Percentiles rank a stretch among this genome's conserved stretches.
phyloP scores from a whole-genome alignment of 2,113 vertebrate species.

The Lipophrys pholis region DNA sequence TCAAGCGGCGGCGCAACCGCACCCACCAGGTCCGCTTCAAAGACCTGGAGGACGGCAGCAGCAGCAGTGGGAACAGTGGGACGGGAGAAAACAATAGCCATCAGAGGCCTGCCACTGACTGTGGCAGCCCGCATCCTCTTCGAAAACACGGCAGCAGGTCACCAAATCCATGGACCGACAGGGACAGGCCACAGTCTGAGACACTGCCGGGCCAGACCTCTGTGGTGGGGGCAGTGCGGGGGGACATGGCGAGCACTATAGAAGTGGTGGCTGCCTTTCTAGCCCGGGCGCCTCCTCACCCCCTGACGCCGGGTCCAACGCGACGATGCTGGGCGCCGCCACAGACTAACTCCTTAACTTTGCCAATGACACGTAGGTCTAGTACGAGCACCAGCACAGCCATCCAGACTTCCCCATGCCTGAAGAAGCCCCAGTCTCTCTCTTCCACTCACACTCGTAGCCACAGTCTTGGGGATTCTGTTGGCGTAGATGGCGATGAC shows the following conservation, averaged over 20 bases:
- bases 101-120: conserved; percentile 61
- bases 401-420: conserved; percentile 88
- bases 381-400: conserved; percentile 86
- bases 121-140: conserved; percentile 75
- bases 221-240: conserved; percentile 82
- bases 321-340: conserved; percentile 83
- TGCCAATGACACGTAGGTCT: conserved; percentile 81
- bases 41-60: conserved; percentile 84
- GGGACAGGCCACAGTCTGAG: conserved; percentile 48
- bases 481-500: conserved; percentile 68
- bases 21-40: conserved; percentile 91
- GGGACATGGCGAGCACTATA: conserved; percentile 82
- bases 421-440: conserved; percentile 81
- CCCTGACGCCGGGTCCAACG: conserved; percentile 79
- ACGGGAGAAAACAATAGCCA: conserved; percentile 72
- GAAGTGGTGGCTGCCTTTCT: conserved; percentile 79
- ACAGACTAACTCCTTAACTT: conserved; percentile 81
- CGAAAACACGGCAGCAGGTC: conserved; percentile 71
- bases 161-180: conserved; percentile 61
- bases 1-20: conserved; percentile 84
- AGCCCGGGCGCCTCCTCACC: conserved; percentile 82
- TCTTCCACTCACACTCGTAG: conserved; percentile 72
- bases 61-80: conserved; percentile 75
- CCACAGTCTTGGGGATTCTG: conserved; percentile 77
- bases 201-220: conserved; percentile 73